These are phyloP conservation scores for Corydoras maculifer DNA, from an alignment of 2,113 vertebrate genomes.

Conservation along the genomic window DNA sequence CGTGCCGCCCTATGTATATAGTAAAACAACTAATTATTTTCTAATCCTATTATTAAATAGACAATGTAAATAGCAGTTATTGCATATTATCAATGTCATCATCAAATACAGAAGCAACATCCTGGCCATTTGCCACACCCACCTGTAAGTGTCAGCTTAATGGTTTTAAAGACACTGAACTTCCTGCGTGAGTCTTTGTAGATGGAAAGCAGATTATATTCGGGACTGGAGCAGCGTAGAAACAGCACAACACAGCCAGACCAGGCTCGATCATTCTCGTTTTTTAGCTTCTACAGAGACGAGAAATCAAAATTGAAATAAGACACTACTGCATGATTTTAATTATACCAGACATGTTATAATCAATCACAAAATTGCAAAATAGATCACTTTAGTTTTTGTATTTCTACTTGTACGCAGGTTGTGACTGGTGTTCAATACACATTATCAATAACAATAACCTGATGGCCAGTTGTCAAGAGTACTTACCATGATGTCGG, in stretches of 20 bases:
- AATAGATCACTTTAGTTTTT: too few species aligned
- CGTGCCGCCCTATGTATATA: too few species aligned
- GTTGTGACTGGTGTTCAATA: background rate
- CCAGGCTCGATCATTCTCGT: conserved; percentile 59
- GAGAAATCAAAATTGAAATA: conserved; percentile 7
- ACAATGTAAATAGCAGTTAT: too few species aligned
- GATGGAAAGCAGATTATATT: conserved; percentile 66
- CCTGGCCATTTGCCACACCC: conserved; percentile 17
- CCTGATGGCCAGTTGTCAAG: background rate
- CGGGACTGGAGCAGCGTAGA: conserved; percentile 69
- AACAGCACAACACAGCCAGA: conserved; percentile 86
- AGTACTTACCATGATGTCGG: conserved; percentile 37
- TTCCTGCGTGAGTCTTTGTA: conserved; percentile 76
- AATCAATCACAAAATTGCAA: too few species aligned
- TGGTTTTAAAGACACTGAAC: conserved; percentile 73
- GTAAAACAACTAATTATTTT: too few species aligned
- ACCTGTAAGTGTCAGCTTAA: conserved; percentile 84
- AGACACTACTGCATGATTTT: conserved; percentile 6
- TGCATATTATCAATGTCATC: too few species aligned
- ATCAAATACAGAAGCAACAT: background rate
- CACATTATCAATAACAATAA: background rate
- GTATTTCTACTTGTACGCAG: too few species aligned
- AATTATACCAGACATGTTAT: background rate
- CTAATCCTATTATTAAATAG: too few species aligned
- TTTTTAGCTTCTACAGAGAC: conserved; percentile 65